Evolutionary conservation across 1,140 invertebrate species (phyloP).

Genomic region (Psix sp.): DNA sequence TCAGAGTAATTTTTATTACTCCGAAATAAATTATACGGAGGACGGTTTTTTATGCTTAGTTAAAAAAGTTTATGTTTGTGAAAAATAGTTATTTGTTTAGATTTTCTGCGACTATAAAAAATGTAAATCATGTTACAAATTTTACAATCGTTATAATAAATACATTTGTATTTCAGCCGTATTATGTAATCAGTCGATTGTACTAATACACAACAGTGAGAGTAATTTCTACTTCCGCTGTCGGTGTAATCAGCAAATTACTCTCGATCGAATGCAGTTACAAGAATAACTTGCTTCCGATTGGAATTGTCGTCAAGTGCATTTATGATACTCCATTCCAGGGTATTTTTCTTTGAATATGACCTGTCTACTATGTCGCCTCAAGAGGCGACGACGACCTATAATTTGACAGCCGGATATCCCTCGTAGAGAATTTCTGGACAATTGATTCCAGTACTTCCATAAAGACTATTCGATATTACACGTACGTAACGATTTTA

Average conservation of each 20-base stretch:
- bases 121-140: too few species aligned
- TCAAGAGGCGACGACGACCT: slow-evolving; percentile 54
- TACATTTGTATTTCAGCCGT: too few species aligned
- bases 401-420: slow-evolving; percentile 55
- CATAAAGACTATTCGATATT: slow-evolving; percentile 8
- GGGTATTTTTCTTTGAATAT: slow-evolving; percentile 40
- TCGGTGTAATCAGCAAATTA: slow-evolving; percentile 43
- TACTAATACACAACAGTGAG: slow-evolving; percentile 1
- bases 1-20: too few species aligned
- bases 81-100: too few species aligned
- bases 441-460: slow-evolving; percentile 30
- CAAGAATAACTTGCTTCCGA: slow-evolving; percentile 56
- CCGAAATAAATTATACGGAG: too few species aligned
- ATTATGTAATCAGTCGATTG: too few species aligned
- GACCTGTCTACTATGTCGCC: slow-evolving; percentile 25
- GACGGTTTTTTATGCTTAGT: too few species aligned
- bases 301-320: slow-evolving; percentile 43
- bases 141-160: too few species aligned
- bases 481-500: too few species aligned
- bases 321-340: slow-evolving; percentile 14
- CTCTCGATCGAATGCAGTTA: slow-evolving; percentile 40
- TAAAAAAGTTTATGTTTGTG: too few species aligned
- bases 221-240: slow-evolving; percentile 33
- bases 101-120: too few species aligned
- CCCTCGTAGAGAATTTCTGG: slow-evolving; percentile 56